phyloP scores from a whole-genome alignment of 2,797 vertebrate species.

The Acridotheres tristis region DNA sequence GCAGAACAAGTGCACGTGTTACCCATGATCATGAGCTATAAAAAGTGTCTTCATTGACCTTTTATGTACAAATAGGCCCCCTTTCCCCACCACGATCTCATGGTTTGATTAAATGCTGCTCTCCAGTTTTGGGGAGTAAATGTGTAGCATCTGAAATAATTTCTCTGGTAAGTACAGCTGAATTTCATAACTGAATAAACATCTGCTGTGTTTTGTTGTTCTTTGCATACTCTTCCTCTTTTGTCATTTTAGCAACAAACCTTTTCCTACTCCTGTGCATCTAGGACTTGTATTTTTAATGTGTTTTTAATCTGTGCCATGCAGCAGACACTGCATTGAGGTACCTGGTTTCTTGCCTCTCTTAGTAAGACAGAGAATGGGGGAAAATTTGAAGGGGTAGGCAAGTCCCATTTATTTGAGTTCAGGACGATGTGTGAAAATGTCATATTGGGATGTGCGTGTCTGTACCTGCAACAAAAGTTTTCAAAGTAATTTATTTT shows the following conservation, averaged over 20 bases:
- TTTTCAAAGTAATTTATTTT: conserved; percentile 68
- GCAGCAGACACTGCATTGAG: neutral
- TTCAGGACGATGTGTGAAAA: neutral
- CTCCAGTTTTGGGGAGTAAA: conserved; percentile 3
- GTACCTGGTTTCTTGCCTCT: neutral
- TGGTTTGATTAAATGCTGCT: neutral
- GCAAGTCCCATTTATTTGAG: neutral
- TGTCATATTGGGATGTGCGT: neutral
- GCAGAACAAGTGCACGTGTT: neutral
- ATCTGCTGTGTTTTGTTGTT: neutral
- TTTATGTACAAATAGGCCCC: neutral
- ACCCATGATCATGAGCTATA: neutral
- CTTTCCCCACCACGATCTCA: neutral
- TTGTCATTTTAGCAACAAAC: neutral
- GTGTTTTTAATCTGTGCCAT: neutral
- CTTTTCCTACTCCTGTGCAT: neutral
- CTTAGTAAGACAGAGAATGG: neutral
- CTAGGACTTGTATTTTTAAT: neutral
- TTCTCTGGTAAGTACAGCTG: conserved; percentile 68
- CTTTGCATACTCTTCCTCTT: neutral
- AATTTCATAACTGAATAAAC: conserved; percentile 12
- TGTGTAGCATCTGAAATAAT: neutral
- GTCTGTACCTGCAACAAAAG: neutral
- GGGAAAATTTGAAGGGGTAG: neutral
- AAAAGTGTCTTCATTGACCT: neutral